phyloP scores from a whole-genome alignment of 2,888 invertebrate genomes.

The Criorhina ranunculi region DNA sequence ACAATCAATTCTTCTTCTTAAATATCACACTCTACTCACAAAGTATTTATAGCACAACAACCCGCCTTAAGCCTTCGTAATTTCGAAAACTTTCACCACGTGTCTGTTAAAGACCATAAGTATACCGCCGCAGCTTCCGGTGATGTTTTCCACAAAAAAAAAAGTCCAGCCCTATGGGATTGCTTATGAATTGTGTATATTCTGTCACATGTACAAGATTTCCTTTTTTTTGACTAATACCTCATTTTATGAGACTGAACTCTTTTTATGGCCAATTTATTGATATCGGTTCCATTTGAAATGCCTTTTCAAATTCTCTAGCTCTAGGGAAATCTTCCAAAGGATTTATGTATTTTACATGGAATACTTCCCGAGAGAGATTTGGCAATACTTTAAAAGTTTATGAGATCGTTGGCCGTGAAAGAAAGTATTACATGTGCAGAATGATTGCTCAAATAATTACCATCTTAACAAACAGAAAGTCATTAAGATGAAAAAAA shows the following conservation, averaged over 20 bases:
- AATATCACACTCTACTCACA: not conserved
- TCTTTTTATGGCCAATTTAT: slow-evolving; percentile 56
- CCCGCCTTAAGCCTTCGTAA: not conserved
- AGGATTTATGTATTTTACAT: slow-evolving; percentile 16
- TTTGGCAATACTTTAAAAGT: slow-evolving; percentile 18
- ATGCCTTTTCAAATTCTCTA: slow-evolving; percentile 21
- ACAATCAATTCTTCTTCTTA: not conserved
- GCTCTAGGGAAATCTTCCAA: slow-evolving; percentile 37
- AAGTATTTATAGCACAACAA: slow-evolving; percentile 3
- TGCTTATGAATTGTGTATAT: not conserved
- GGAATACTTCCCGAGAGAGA: slow-evolving; percentile 26
- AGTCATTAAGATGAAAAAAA: not conserved
- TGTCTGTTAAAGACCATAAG: not conserved
- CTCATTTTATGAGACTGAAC: slow-evolving; percentile 29
- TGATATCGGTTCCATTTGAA: slow-evolving; percentile 43
- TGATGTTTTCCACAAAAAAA: not conserved
- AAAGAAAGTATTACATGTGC: slow-evolving; percentile 9
- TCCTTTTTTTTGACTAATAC: slow-evolving; percentile 28
- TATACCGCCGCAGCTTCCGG: not conserved
- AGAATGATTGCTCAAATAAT: slow-evolving; percentile 32
- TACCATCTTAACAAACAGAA: not conserved
- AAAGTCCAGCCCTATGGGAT: not conserved
- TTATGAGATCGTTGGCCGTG: slow-evolving; percentile 18
- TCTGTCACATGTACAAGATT: not conserved
- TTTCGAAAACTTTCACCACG: slow-evolving; percentile 15